Percentiles rank a stretch among this genome's conserved stretches.
phyloP scores from a whole-genome alignment of 1,140 invertebrate genomes.

The Drosophila ficusphila region DNA sequence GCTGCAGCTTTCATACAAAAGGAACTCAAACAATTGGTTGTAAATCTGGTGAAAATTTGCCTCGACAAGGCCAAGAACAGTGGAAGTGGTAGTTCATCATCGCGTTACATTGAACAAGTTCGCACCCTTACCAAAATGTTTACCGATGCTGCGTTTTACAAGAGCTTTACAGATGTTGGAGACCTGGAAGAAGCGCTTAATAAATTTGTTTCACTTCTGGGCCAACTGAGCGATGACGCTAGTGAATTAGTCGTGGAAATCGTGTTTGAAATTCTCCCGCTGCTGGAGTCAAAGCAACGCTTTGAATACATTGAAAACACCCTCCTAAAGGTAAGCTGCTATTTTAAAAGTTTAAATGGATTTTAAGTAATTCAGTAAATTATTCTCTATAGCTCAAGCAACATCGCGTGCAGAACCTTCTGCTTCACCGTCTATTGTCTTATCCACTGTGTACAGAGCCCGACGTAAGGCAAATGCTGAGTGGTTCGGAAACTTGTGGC shows the following conservation, averaged over 20 bases:
- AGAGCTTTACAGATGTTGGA: conserved; percentile 48
- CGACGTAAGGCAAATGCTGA: conserved; percentile 85
- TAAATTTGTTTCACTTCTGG: conserved; percentile 85
- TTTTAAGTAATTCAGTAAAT: background rate
- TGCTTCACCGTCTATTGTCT: conserved; percentile 84
- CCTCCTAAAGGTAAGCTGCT: conserved; percentile 34
- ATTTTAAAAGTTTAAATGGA: background rate
- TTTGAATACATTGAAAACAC: conserved; percentile 85
- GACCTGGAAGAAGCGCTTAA: conserved; percentile 85
- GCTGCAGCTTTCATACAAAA: conserved; percentile 65
- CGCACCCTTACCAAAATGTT: conserved; percentile 67
- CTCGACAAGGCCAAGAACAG: conserved; percentile 56
- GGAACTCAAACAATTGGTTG: conserved; percentile 85
- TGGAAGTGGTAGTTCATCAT: conserved; percentile 19
- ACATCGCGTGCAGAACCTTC: conserved; percentile 73
- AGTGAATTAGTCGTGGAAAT: conserved; percentile 86
- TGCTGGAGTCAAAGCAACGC: conserved; percentile 85
- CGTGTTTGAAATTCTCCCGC: conserved; percentile 86
- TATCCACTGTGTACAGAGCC: conserved; percentile 85
- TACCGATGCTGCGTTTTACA: conserved; percentile 60
- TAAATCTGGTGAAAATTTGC: conserved; percentile 85
- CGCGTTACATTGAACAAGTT: conserved; percentile 59
- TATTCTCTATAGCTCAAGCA: conserved; percentile 46
- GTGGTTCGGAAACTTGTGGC: conserved; percentile 75
- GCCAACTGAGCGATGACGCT: conserved; percentile 73